phyloP scores from a whole-genome alignment of 2,113 vertebrate genomes.

The Arenaria interpres region DNA sequence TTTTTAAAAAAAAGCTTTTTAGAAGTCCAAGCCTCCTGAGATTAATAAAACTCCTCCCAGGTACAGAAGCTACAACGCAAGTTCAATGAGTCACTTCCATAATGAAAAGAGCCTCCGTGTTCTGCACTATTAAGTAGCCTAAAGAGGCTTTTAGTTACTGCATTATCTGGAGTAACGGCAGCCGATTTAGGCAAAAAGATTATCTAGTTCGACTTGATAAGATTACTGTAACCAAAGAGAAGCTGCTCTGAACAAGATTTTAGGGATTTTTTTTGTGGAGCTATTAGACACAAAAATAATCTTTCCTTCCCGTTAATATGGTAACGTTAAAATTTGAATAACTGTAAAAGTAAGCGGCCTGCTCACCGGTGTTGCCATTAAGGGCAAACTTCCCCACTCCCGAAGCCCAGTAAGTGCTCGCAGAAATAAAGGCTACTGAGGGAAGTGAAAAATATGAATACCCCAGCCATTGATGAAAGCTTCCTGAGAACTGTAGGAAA shows the following conservation, averaged over 20 bases:
- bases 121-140: slow-evolving; percentile 59
- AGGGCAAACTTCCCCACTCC: neutral
- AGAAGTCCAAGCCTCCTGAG: slow-evolving; percentile 22
- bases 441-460: neutral
- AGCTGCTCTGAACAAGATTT: slow-evolving; percentile 34
- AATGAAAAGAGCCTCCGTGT: slow-evolving; percentile 59
- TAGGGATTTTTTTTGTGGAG: neutral
- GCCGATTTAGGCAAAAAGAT: slow-evolving; percentile 48
- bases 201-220: slow-evolving; percentile 50
- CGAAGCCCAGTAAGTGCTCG: neutral
- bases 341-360: slow-evolving; percentile 1
- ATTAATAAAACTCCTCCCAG: slow-evolving; percentile 54
- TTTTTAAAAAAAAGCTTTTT: neutral
- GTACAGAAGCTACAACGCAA: slow-evolving; percentile 39
- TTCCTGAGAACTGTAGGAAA: neutral
- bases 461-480: neutral
- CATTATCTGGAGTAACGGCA: slow-evolving; percentile 46
- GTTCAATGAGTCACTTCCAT: slow-evolving; percentile 54
- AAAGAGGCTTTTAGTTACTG: slow-evolving; percentile 71
- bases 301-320: neutral
- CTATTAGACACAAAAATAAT: slow-evolving; percentile 19
- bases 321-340: neutral
- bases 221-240: slow-evolving; percentile 21
- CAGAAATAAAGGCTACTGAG: neutral
- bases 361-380: neutral